Percentiles rank a stretch among this genome's conserved stretches.
Conservation (phyloP, 1,140 invertebrate genomes). For the Drosophila murphyi region DNA sequence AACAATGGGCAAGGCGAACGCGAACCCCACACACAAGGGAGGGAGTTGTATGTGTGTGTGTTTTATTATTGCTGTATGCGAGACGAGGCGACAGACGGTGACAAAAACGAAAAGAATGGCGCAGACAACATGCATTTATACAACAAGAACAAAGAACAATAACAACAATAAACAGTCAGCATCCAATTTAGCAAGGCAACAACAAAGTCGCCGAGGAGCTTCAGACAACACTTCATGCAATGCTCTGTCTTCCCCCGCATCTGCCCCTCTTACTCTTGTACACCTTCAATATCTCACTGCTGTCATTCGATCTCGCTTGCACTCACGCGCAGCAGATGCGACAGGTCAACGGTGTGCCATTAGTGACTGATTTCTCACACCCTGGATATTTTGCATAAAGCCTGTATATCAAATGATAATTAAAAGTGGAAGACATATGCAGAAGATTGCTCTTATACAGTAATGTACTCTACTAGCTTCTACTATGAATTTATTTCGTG, state of each 20-base stretch:
- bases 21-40: slow-evolving; percentile 49
- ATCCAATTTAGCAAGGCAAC: slow-evolving; percentile 67
- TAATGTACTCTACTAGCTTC: background rate
- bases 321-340: slow-evolving; percentile 19
- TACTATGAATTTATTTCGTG: background rate
- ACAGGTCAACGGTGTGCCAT: slow-evolving; percentile 64
- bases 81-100: slow-evolving; percentile 12
- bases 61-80: slow-evolving; percentile 59
- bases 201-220: slow-evolving; percentile 28
- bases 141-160: slow-evolving; percentile 24
- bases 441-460: background rate
- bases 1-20: slow-evolving; percentile 28
- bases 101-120: slow-evolving; percentile 30
- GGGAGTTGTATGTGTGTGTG: slow-evolving; percentile 42
- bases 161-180: slow-evolving; percentile 37
- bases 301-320: slow-evolving; percentile 16
- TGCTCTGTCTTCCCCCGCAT: slow-evolving; percentile 1
- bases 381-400: slow-evolving; percentile 11
- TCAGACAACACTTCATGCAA: slow-evolving; percentile 37
- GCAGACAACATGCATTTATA: slow-evolving; percentile 8
- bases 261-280: slow-evolving; percentile 2
- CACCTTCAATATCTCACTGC: slow-evolving; percentile 16
- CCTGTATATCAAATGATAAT: background rate
- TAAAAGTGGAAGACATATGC: background rate
- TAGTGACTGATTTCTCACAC: slow-evolving; percentile 50